Base-by-base conservation (phyloP, 2,113 vertebrate species). In the Gambusia holbrooki region DNA sequence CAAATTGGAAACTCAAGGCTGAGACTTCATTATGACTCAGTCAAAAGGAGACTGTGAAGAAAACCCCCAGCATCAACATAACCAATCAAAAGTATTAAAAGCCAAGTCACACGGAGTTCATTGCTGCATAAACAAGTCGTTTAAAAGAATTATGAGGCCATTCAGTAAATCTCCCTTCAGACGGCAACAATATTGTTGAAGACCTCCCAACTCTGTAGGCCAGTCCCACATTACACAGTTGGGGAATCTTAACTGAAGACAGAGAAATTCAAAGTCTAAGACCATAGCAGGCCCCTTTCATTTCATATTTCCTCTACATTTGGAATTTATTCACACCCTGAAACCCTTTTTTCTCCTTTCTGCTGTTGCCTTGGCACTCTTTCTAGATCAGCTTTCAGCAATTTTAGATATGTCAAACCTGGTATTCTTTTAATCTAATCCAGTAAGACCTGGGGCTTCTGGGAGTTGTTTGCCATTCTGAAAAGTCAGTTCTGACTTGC, bases 131-230 rank as follows among this genome's bases (percentile, higher is more conserved):
- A 91, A 86, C 74, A 79, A 81, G 73, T 80, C 51, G 72, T 89
- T 89, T 75, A 72, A 85, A 88, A 83, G 78, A 88, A 83, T 85
- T 74, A 88, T 90, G 81, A 81, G 70, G 62, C 82, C 80, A 81
- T 86, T 85, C 70, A 70, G 64, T 25, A 80, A 86, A 81, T 88
- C 77, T 85, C 28, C 30, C 17, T 74, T 90, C 77, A 87, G 79
- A 90, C 68, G 40, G 40, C 48, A 29, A 69, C 77, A 82, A 85
- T 87, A 79, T 88, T 82, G 79, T 28, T 27, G 32, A 73, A 51
- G 66, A 86, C 89, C 86, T 89, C 66, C 80, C 73, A 74, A 84
- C 73, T 83, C 60, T 67, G 66, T 73, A 33, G 82, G 74, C 69
- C 66, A 77, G 86, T 74, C 77, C 78, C 82, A 87, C 80, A 82